Conservation (phyloP, 2,113 vertebrate species). For the Corythaixoides concolor region DNA sequence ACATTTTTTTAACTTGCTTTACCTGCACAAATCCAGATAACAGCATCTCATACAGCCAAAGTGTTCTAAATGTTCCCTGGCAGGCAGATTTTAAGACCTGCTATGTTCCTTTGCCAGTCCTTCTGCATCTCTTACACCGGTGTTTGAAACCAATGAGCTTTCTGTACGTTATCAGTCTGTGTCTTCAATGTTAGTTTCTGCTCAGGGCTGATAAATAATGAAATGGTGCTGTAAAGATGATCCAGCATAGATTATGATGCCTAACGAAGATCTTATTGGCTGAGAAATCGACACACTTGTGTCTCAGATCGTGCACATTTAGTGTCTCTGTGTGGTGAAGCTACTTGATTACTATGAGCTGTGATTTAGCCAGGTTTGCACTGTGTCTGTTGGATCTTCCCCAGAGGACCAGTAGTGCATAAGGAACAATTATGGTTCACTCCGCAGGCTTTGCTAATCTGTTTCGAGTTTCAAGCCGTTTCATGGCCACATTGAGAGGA, state of each 20-base stretch:
- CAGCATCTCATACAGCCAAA: not conserved
- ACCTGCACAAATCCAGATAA: not conserved
- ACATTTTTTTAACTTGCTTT: not conserved
- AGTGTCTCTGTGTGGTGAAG: not conserved
- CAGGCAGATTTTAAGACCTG: not conserved
- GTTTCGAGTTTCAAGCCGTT: not conserved
- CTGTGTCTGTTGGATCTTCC: not conserved
- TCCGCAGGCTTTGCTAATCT: not conserved
- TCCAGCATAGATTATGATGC: fast-evolving
- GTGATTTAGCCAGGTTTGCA: not conserved
- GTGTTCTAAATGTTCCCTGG: not conserved
- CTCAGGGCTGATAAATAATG: not conserved
- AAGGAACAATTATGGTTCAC: not conserved
- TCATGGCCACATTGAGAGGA: not conserved
- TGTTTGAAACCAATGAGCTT: not conserved
- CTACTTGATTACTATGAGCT: not conserved
- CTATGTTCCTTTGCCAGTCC: not conserved
- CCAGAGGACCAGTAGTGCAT: not conserved
- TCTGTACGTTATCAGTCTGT: not conserved
- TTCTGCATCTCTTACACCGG: not conserved
- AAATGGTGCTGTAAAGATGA: not conserved
- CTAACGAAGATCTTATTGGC: not conserved
- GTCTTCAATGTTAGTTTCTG: not conserved
- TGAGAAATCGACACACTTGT: not conserved
- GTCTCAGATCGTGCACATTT: not conserved